phyloP scores from a whole-genome alignment of 2,888 invertebrate genomes.

The Trachelus tabidus region DNA sequence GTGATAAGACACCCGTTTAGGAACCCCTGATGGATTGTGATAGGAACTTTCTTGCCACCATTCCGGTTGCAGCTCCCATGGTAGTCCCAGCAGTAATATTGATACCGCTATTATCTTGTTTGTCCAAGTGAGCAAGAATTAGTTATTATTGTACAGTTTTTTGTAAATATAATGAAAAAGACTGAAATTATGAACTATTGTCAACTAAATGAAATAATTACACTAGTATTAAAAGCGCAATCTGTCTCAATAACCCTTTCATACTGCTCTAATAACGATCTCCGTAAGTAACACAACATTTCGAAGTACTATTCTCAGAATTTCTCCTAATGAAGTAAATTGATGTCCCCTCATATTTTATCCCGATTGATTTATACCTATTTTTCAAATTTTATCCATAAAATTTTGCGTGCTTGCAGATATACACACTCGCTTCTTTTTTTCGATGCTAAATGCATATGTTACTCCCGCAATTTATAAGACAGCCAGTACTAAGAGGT shows the following conservation, averaged over 20 bases:
- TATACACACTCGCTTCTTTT: too few species aligned
- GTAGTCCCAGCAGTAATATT: conserved; percentile 14
- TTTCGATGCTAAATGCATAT: too few species aligned
- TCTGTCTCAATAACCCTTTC: background rate
- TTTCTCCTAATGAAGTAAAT: background rate
- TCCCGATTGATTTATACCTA: too few species aligned
- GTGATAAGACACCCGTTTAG: conserved; percentile 24
- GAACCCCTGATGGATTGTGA: conserved; percentile 17
- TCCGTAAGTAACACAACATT: background rate
- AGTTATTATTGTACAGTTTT: background rate
- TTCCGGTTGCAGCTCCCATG: conserved; percentile 10
- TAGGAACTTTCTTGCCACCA: conserved; percentile 6
- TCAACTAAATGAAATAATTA: too few species aligned
- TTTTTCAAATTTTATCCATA: too few species aligned
- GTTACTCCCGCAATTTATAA: too few species aligned
- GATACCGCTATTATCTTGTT: conserved; percentile 20
- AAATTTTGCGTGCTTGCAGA: too few species aligned
- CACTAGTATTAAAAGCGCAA: background rate
- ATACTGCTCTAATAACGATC: background rate
- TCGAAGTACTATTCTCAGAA: background rate
- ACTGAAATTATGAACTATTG: too few species aligned
- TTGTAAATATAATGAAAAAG: background rate
- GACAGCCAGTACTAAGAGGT: too few species aligned
- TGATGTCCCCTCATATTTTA: too few species aligned
- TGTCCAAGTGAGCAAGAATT: conserved; percentile 10